These are phyloP conservation scores for Nomada hirtipes DNA, from an alignment of 2,888 invertebrate genomes.

Conservation along the genomic window DNA sequence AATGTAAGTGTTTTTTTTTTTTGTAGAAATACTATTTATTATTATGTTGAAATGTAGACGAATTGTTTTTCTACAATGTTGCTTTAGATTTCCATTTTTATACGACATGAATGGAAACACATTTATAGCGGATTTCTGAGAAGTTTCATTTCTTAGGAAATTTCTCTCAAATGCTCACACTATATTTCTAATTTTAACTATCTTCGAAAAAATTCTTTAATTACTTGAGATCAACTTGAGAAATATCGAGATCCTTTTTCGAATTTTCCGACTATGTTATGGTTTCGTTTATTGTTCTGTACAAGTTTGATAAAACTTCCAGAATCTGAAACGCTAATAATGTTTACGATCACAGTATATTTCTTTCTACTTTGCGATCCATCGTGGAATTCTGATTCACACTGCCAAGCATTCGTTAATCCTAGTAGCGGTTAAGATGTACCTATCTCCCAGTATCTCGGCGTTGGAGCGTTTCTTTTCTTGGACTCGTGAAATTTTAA, in stretches of 20 bases:
- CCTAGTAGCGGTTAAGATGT: neutral
- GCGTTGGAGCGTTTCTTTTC: conserved; percentile 40
- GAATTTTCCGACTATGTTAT: no score
- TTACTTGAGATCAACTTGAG: no score
- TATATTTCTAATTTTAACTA: no score
- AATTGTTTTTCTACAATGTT: neutral
- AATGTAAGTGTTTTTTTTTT: conserved; percentile 88
- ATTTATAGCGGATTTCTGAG: conserved; percentile 9
- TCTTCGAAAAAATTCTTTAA: no score
- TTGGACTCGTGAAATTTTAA: conserved; percentile 23
- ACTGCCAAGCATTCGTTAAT: neutral
- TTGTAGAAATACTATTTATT: neutral
- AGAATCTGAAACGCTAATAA: neutral
- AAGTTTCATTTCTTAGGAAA: neutral
- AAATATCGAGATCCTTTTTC: no score
- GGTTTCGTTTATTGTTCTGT: neutral
- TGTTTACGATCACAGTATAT: neutral
- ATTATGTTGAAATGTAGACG: neutral
- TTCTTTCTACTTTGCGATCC: no score
- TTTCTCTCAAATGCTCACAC: neutral
- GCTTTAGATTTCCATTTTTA: neutral
- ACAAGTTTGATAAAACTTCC: neutral
- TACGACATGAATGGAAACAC: neutral
- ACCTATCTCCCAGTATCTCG: neutral
- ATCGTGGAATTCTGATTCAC: neutral